Conservation (phyloP, 2,113 vertebrate genomes). For the Gymnarchus niloticus region DNA sequence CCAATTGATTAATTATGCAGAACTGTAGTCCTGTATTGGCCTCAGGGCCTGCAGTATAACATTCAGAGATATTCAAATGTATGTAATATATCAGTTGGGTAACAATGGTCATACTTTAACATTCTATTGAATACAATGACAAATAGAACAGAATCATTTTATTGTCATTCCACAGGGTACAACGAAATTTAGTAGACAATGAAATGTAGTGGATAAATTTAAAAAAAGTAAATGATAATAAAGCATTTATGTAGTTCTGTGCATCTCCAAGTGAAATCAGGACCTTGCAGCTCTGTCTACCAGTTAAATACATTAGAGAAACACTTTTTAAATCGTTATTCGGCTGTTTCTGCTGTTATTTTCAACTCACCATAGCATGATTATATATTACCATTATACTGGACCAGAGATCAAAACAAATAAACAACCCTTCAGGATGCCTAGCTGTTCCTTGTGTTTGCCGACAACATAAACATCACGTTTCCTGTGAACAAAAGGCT, state of each 20-base stretch:
- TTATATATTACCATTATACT: neutral
- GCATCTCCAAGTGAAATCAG: neutral
- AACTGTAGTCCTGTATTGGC: neutral
- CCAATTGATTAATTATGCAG: neutral
- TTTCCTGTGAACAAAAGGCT: neutral
- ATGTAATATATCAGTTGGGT: neutral
- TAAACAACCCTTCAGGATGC: neutral
- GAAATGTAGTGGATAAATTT: too few species aligned
- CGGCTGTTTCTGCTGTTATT: neutral
- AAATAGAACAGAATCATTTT: neutral
- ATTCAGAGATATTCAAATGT: neutral
- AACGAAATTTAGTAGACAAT: too few species aligned
- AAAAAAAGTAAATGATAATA: neutral
- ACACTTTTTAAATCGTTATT: neutral
- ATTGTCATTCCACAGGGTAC: too few species aligned
- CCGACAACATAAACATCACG: neutral
- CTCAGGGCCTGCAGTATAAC: neutral
- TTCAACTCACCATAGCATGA: neutral
- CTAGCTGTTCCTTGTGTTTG: neutral
- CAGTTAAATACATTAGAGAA: neutral
- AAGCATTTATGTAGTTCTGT: neutral
- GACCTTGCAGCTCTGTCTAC: neutral
- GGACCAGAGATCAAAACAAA: neutral
- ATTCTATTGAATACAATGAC: neutral
- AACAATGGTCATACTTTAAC: neutral